phyloP scores from a whole-genome alignment of 2,113 vertebrate species.

The Lepus europaeus region DNA sequence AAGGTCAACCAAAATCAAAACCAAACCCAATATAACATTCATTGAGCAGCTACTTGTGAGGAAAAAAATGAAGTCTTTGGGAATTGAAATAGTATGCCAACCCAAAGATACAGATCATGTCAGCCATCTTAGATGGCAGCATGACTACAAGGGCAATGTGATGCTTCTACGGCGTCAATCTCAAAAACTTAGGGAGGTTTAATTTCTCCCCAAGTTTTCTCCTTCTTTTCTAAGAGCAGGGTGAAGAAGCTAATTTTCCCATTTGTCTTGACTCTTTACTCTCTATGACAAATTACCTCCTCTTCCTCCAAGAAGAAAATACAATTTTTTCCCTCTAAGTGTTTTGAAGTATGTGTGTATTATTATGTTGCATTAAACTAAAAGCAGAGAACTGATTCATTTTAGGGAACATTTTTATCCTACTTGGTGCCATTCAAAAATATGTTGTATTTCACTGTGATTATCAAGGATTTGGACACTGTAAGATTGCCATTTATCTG shows the following conservation, averaged over 20 bases:
- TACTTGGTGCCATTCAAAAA: constrained; percentile 1
- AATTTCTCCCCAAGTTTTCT: not conserved
- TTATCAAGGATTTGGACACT: not conserved
- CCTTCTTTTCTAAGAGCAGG: not conserved
- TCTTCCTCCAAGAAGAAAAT: not conserved
- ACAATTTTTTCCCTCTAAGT: not conserved
- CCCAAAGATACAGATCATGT: not conserved
- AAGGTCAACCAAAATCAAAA: not conserved
- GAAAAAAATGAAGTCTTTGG: not conserved
- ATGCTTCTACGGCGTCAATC: not conserved
- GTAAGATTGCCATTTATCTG: not conserved
- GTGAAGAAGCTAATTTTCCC: not conserved
- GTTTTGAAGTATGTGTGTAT: not conserved
- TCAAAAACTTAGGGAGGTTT: not conserved
- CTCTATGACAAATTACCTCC: not conserved
- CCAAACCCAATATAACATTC: not conserved
- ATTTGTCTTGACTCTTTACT: not conserved
- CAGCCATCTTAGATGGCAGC: not conserved
- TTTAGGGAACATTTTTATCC: not conserved
- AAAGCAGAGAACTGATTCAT: constrained; percentile 45
- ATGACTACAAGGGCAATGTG: not conserved
- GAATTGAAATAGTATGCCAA: not conserved
- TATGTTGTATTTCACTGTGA: not conserved
- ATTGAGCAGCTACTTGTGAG: not conserved
- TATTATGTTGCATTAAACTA: constrained; percentile 14